Evolutionary conservation across 2,797 vertebrate species (phyloP).

Genomic region (Pelochelys cantorii): DNA sequence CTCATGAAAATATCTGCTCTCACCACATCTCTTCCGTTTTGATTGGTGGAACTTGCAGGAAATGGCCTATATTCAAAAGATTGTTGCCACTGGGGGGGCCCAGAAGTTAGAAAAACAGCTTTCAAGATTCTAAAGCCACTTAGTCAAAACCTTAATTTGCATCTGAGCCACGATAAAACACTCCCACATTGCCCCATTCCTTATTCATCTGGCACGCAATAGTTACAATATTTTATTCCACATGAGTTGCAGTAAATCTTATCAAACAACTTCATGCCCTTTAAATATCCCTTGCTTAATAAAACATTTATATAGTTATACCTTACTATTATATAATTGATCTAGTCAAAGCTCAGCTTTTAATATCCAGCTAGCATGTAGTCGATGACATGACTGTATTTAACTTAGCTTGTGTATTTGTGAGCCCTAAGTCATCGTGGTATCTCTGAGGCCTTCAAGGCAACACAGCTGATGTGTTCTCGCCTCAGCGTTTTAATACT

Average conservation of each 20-base stretch:
- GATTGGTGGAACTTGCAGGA: neutral
- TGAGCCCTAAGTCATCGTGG: slow-evolving; percentile 8
- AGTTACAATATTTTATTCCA: slow-evolving; percentile 25
- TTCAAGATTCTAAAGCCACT: neutral
- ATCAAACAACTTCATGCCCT: neutral
- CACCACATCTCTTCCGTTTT: neutral
- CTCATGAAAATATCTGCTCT: neutral
- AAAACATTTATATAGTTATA: slow-evolving; percentile 14
- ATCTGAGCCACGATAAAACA: neutral
- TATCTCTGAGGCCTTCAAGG: slow-evolving; percentile 42
- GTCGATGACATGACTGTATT: neutral
- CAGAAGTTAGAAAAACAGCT: slow-evolving; percentile 13
- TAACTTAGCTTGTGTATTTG: slow-evolving; percentile 1
- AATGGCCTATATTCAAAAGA: neutral
- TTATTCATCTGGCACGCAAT: neutral
- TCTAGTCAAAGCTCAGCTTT: neutral
- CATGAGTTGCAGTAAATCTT: neutral
- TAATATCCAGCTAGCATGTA: neutral
- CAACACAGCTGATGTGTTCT: slow-evolving; percentile 61
- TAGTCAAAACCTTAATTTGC: neutral
- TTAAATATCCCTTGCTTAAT: slow-evolving; percentile 19
- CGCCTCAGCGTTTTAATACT: slow-evolving; percentile 46
- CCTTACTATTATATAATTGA: neutral
- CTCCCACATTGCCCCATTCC: neutral
- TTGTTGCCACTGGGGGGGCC: neutral